Evolutionary conservation across 1,140 invertebrate genomes (phyloP), one percentile per base, ranked within the genome.

Genomic region (Magallana angulata): DNA sequence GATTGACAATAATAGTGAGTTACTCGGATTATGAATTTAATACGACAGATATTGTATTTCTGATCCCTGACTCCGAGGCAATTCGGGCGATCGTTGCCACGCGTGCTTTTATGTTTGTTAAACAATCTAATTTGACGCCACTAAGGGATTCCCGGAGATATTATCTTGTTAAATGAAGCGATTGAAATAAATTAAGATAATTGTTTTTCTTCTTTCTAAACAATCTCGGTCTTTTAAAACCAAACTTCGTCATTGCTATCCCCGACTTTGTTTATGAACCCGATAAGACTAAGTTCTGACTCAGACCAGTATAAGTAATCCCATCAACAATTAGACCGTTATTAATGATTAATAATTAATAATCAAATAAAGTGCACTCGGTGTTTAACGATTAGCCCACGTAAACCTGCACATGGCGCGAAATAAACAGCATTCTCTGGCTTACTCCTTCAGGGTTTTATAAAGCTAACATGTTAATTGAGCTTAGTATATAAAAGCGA

Each of bases 361-460:
- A 71, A 76, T 12, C 68, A 76, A 36, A 12, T 18, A 76, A 76
- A 76, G 68, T 76, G 68, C 68, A 76, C 14, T 36, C 11, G 11
- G 68, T 76, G 36, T 76, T 76, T 76, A 76, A 36, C 24, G 68
- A 76, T 76, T 76, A 76, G 68, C 68, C 68, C 68, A 76, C 68
- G 24, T 76, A 76, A 36, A 76, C 36, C 7, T 76, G 68, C 68
- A 30, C 68, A 76, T 76, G 24, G 11, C 36, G 68, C 68, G 14
- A 12, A 76, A 76, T 76, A 12, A 30, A 30, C 36, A 12, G 12
- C 12, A 36, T 36, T 36, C 1, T 18, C 11, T 30, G 36, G 68
- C 24, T 76, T 36, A 76, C 68, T 18, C 68, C 68, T 76, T 76
- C 24, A 30, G 68, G 68, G 68, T 76, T 64, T 76, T 76, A 76